phyloP scores from a whole-genome alignment of 92 coral and sea anemone genomes.

The Palythoa heliodiscus region DNA sequence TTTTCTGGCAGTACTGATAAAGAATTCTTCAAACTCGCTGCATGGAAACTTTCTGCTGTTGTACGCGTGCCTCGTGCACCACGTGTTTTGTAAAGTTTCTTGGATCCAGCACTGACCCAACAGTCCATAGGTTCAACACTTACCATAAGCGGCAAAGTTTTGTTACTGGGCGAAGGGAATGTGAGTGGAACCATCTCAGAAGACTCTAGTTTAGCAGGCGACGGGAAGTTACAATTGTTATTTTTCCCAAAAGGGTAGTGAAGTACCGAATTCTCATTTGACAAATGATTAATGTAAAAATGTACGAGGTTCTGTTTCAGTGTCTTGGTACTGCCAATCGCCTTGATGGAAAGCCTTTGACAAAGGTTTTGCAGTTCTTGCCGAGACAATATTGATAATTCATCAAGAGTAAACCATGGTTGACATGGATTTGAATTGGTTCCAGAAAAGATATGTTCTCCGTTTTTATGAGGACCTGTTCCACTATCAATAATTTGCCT shows the following conservation, averaged over 20 bases:
- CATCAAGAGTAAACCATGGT: constrained; percentile 73
- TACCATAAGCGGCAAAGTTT: constrained; percentile 54
- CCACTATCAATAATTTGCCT: background rate
- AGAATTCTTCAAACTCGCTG: background rate
- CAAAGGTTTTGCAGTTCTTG: constrained; percentile 81
- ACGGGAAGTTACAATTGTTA: background rate
- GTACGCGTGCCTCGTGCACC: constrained; percentile 65
- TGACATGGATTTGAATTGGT: background rate
- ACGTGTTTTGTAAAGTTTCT: constrained; percentile 44
- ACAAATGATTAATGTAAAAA: constrained; percentile 64
- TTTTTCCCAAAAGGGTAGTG: constrained; percentile 76
- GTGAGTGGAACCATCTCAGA: background rate
- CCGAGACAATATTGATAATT: constrained; percentile 63
- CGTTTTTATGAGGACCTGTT: background rate
- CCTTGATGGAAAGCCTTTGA: constrained; percentile 78
- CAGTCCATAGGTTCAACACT: constrained; percentile 60
- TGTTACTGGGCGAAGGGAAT: constrained; percentile 40
- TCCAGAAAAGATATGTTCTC: background rate
- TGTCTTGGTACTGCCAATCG: constrained; percentile 66
- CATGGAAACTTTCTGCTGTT: constrained; percentile 45
- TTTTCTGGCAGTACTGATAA: constrained; percentile 4
- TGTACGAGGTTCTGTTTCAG: constrained; percentile 62
- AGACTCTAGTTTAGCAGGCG: background rate
- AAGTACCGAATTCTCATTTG: constrained; percentile 70
- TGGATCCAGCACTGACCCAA: constrained; percentile 64